Conservation (phyloP, 2,888 invertebrate species). For the Listrodromus nycthemerus region DNA sequence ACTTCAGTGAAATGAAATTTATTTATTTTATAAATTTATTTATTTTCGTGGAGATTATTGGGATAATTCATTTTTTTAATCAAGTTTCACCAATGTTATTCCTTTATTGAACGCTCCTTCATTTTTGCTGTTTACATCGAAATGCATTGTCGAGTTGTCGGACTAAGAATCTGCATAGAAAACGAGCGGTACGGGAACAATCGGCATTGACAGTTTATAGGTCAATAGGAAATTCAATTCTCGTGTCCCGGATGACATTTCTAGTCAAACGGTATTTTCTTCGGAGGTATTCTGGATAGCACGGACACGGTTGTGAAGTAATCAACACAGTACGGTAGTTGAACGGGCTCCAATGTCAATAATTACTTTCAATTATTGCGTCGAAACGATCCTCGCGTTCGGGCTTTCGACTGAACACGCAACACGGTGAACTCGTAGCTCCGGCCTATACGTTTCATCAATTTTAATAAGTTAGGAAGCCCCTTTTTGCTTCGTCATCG, state of each 20-base stretch:
- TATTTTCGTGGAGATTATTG: background rate
- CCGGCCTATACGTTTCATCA: background rate
- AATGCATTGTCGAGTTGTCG: background rate
- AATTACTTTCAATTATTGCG: constrained; percentile 19
- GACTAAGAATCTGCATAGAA: background rate
- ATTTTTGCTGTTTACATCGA: background rate
- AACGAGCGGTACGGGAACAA: background rate
- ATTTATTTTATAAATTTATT: background rate
- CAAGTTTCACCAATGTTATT: background rate
- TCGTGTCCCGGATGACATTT: background rate
- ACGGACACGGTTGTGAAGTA: background rate
- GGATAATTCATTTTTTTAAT: background rate
- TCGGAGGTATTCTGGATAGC: background rate
- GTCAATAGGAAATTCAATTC: too few relatives aligned
- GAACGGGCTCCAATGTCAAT: constrained; percentile 12
- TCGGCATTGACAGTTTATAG: constrained; percentile 11
- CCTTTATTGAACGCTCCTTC: background rate
- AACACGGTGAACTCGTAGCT: background rate
- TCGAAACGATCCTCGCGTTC: background rate
- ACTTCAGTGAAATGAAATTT: too few relatives aligned
- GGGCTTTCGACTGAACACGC: background rate
- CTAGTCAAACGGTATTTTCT: background rate
- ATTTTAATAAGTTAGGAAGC: background rate
- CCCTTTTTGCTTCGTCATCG: too few relatives aligned
- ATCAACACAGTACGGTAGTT: background rate